phyloP scores from a whole-genome alignment of 37 sponge, comb jelly and placozoan genomes.

The Axinella damicornis region DNA sequence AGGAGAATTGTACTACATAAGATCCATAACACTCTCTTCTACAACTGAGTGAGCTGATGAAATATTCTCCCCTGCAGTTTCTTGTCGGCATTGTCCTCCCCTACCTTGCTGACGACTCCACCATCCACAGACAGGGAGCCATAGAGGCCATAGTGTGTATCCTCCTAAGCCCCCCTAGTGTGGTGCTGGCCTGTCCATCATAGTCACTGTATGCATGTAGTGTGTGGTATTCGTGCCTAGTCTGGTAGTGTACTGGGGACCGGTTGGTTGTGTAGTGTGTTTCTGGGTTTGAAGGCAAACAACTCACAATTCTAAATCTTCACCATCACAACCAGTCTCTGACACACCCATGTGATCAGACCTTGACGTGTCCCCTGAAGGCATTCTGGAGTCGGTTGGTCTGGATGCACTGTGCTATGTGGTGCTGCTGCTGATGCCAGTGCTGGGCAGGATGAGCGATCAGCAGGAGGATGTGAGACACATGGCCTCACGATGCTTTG shows the following conservation, averaged over 20 bases:
- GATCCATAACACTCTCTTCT: no score
- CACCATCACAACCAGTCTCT: no score
- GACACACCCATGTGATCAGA: no score
- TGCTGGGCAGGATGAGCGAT: slow-evolving; percentile 90
- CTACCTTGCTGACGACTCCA: slow-evolving; percentile 27
- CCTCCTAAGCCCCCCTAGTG: no score
- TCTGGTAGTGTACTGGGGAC: no score
- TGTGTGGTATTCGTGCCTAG: no score
- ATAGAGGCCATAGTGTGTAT: slow-evolving; percentile 81
- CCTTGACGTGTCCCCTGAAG: slow-evolving; percentile 25
- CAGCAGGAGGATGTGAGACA: slow-evolving; percentile 71
- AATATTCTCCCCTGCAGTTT: slow-evolving; percentile 46
- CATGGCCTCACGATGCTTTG: slow-evolving; percentile 91
- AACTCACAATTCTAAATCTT: no score
- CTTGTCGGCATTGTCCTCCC: slow-evolving; percentile 58
- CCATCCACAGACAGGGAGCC: slow-evolving; percentile 72
- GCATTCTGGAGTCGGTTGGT: slow-evolving; percentile 63
- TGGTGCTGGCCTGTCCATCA: not conserved
- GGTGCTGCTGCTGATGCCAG: slow-evolving; percentile 91
- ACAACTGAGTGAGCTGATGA: not conserved
- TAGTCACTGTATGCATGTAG: no score
- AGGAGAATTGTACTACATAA: no score
- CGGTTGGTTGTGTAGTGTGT: no score
- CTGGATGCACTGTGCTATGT: slow-evolving; percentile 75
- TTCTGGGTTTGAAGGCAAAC: no score